phyloP scores from a whole-genome alignment of 2,113 vertebrate species.

The Craseonycteris thonglongyai region DNA sequence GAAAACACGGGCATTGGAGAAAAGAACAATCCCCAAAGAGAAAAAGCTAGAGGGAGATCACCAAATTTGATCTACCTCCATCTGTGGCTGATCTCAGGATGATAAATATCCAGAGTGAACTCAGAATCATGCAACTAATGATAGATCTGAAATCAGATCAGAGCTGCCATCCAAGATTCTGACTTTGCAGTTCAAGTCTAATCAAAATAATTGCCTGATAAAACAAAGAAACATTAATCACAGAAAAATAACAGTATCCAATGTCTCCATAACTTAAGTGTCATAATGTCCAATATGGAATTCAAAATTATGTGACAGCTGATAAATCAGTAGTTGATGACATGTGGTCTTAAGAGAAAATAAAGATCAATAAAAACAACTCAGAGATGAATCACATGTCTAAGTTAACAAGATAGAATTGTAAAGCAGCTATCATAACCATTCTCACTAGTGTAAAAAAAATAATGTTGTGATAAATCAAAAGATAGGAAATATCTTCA shows the following conservation, averaged over 20 bases:
- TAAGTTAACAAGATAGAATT: neutral
- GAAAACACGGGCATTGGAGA: neutral
- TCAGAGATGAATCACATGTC: neutral
- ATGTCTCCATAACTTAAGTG: neutral
- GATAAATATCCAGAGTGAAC: neutral
- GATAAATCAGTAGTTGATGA: neutral
- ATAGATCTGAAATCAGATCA: neutral
- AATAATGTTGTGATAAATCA: neutral
- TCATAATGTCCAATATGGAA: neutral
- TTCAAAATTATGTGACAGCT: neutral
- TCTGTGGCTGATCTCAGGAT: neutral
- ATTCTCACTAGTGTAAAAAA: neutral
- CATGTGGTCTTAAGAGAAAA: neutral
- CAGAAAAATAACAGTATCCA: neutral
- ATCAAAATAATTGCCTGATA: neutral
- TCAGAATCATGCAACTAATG: neutral
- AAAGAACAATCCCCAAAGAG: neutral
- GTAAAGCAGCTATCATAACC: neutral
- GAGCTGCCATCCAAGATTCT: neutral
- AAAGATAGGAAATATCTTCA: neutral
- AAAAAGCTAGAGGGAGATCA: neutral
- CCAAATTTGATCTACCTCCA: neutral
- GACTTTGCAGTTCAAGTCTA: neutral
- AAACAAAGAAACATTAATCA: neutral
- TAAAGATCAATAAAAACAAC: neutral